Base-by-base conservation (phyloP, 92 coral and sea anemone genomes). In the Umimayanthus chanpuru region DNA sequence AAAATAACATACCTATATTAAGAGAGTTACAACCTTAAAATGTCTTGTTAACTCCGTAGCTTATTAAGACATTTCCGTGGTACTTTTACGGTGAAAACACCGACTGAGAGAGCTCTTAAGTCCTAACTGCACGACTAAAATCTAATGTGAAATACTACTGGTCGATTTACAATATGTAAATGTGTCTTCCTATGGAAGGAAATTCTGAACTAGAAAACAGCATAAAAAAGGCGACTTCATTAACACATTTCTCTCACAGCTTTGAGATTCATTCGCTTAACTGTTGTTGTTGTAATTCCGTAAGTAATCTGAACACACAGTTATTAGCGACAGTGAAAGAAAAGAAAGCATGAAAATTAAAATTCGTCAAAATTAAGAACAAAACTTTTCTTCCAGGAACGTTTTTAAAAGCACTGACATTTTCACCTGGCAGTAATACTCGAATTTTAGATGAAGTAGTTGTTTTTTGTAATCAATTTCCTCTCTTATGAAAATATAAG, bases 41-140 rank as follows among this genome's bases (percentile, higher is more conserved):
- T 58, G 73, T 81, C 47, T 81, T 61, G 72, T 38, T 56, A 55
- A 14, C 72, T 40, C 47, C 15, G 72, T 21, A 81, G 72, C 55
- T 81, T 39, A 81, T 81, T 16, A 81, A 81, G 32, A 81, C 73
- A 81, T 81, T 81, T 81, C 79, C 79, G 79, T 36, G 53, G 79
- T 39, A 43, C 25, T 75, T 79, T 79, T 39, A 23, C 21, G 41
- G 25, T 53, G 61, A 14, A 28, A 55, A 16, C 21, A 12, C 82
- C 79, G 79, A 75, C 79, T 40, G 47, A 16, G 47, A 5, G 30
- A 36, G 39, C 79, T 75, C 26, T 61, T 38, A 81, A 32, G 15
- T 26, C 55, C 7, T 56, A 81, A 15, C 85, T 81, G 73, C n/a
- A 61, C 26, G 85, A 32, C 49, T 6, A 40, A 81, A 9, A 81